Percentiles rank a stretch among this genome's conserved stretches.
Evolutionary conservation across 2,888 invertebrate genomes (phyloP).

Genomic region (Coenonympha glycerion): DNA sequence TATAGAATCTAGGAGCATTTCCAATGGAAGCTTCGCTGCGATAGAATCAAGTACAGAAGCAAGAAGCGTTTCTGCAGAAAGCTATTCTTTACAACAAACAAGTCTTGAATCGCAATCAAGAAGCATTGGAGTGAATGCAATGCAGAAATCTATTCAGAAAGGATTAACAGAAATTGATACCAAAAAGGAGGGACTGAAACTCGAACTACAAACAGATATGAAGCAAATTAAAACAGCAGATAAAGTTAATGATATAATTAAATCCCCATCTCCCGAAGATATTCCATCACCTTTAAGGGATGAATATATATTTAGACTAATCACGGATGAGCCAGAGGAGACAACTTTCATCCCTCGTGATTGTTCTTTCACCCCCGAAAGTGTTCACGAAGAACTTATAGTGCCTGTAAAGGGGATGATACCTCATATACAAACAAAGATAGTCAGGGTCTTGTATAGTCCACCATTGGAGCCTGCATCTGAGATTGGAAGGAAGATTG

Average conservation of each 20-base stretch:
- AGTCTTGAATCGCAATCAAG: background rate
- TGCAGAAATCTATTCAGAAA: background rate
- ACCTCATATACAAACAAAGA: slow-evolving; percentile 53
- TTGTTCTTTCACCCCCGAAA: slow-evolving; percentile 35
- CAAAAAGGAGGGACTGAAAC: background rate
- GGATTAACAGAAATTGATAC: slow-evolving; percentile 1
- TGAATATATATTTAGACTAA: slow-evolving; percentile 60
- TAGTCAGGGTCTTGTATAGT: slow-evolving; percentile 53
- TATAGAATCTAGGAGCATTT: background rate
- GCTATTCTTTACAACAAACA: background rate
- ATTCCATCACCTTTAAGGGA: slow-evolving; percentile 60
- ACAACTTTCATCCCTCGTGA: slow-evolving; percentile 42
- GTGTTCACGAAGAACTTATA: slow-evolving; percentile 50
- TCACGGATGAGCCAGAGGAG: slow-evolving; percentile 51
- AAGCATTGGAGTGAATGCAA: background rate
- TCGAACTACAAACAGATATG: background rate
- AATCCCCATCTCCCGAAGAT: slow-evolving; percentile 41
- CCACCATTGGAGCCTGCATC: slow-evolving; percentile 54
- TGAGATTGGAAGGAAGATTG: slow-evolving; percentile 40
- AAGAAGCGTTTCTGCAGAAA: background rate
- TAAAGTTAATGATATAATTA: slow-evolving; percentile 6
- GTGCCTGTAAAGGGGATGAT: slow-evolving; percentile 58
- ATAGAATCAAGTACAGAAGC: background rate
- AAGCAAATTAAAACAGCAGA: slow-evolving; percentile 17
- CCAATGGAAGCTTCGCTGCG: background rate